Base-by-base conservation (phyloP, 1,140 invertebrate genomes). In the Vollenhovia emeryi region DNA sequence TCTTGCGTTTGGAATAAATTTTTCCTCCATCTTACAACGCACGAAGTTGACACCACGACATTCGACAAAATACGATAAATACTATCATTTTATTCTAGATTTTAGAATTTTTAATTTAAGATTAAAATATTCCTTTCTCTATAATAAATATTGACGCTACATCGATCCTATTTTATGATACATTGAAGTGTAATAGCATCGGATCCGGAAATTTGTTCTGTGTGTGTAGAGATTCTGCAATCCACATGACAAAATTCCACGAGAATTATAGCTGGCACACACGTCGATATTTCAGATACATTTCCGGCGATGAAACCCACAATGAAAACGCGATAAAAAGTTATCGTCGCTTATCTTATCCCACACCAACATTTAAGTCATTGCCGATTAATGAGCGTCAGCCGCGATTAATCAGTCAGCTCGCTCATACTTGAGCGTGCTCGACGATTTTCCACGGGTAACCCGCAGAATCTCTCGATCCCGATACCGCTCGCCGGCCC, bases 341-440 rank as follows among this genome's bases (percentile, higher is more conserved):
- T 24, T 75, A 24, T 45, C 15, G 3, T 52, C 3, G 1, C n/a
- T 71, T 55, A 76, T 45, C 9, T 60, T 30, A 15, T 15, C 1
- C 5, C 6, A 4, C 33, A 27, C 0, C 55, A 69, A 80, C 21
- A 18, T 8, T 30, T 36, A 21, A 43, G 5, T 71, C 18, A 15
- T 71, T 55, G 18, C 18, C 45, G 24, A 89, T 85, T 89, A 87
- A 90, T 84, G 48, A 87, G 69, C 74, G 68, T 75, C 60, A 66
- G 68, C 43, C 64, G 59, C 76, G 76, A 91, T 90, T 86, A 90
- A 91, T 91, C 87, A 88, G 87, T 90, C 75, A 79, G 66, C 87
- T 86, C 69, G 78, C 62, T n/a, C 89, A 83, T 83, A 86, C 36
- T 75, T 69, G 57, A 84, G 27, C 24, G 24, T 36, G 86, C 73